These are phyloP conservation scores for Antennarius striatus DNA, from an alignment of 2,113 vertebrate species.

Conservation along the genomic window DNA sequence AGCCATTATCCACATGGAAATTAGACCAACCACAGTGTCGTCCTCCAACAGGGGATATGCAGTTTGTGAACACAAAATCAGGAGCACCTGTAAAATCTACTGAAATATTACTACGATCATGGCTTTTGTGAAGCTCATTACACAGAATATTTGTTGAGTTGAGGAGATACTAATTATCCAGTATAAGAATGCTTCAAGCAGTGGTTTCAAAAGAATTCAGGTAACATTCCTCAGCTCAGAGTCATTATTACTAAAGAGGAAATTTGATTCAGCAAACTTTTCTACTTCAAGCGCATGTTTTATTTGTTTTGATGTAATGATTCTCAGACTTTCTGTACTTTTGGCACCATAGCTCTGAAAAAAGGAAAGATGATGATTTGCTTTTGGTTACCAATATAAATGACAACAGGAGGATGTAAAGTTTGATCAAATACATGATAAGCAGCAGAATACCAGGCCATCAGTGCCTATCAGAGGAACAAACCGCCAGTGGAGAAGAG, in stretches of 20 bases:
- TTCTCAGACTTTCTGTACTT: background rate
- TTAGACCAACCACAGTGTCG: slow-evolving; percentile 19
- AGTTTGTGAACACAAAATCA: slow-evolving; percentile 2
- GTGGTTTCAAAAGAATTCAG: slow-evolving; percentile 13
- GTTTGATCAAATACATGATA: background rate
- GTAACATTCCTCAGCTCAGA: slow-evolving; percentile 4
- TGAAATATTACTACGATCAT: background rate
- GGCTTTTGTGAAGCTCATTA: background rate
- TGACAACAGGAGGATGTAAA: background rate
- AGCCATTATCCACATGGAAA: background rate
- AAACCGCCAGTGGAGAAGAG: background rate
- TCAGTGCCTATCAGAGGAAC: background rate
- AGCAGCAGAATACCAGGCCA: slow-evolving; percentile 10
- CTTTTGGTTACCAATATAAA: background rate
- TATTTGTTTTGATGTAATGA: slow-evolving; percentile 5
- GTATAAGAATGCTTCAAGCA: background rate
- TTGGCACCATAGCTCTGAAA: background rate
- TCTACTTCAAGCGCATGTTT: background rate
- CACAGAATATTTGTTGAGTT: background rate
- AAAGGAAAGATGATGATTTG: background rate
- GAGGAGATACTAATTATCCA: slow-evolving; percentile 17
- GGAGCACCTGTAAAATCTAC: slow-evolving; percentile 6
- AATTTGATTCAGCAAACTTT: slow-evolving; percentile 8
- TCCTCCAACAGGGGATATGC: slow-evolving; percentile 13
- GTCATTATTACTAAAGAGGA: slow-evolving; percentile 11